Conservation (phyloP, 1,140 invertebrate genomes). For the Eufriesea mexicana region DNA sequence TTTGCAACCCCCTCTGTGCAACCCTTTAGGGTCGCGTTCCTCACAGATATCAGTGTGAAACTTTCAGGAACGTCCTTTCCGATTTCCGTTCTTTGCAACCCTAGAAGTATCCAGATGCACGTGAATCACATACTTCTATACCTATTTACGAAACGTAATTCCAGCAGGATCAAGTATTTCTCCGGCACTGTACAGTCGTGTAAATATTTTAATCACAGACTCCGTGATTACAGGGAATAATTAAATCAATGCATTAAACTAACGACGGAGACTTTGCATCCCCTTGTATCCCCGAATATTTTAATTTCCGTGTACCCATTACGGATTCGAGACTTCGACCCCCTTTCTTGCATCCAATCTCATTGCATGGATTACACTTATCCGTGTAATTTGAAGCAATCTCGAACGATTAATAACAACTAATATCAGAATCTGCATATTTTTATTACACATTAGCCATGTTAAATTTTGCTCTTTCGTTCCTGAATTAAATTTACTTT, state of each 20-base stretch:
- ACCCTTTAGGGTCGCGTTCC: constrained; percentile 70
- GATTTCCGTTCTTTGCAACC: constrained; percentile 26
- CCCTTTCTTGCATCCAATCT: background rate
- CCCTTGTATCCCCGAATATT: background rate
- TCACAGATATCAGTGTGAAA: constrained; percentile 65
- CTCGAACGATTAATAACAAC: too few species aligned
- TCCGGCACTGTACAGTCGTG: too few species aligned
- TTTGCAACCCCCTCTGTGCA: constrained; percentile 56
- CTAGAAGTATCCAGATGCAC: background rate
- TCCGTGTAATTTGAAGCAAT: background rate
- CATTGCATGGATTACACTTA: background rate
- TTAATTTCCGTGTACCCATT: background rate
- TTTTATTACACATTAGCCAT: too few species aligned
- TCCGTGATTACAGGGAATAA: too few species aligned
- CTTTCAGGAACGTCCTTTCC: constrained; percentile 55
- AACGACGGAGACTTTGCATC: too few species aligned
- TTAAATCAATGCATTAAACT: too few species aligned
- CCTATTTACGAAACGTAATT: constrained; percentile 15
- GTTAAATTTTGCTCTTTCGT: too few species aligned
- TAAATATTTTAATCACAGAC: too few species aligned
- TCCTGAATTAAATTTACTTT: too few species aligned
- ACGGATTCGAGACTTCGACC: background rate
- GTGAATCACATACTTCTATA: background rate
- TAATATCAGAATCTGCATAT: too few species aligned
- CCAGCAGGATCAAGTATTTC: too few species aligned